Conservation (phyloP, 2,113 vertebrate genomes). For the Phasianus colchicus region DNA sequence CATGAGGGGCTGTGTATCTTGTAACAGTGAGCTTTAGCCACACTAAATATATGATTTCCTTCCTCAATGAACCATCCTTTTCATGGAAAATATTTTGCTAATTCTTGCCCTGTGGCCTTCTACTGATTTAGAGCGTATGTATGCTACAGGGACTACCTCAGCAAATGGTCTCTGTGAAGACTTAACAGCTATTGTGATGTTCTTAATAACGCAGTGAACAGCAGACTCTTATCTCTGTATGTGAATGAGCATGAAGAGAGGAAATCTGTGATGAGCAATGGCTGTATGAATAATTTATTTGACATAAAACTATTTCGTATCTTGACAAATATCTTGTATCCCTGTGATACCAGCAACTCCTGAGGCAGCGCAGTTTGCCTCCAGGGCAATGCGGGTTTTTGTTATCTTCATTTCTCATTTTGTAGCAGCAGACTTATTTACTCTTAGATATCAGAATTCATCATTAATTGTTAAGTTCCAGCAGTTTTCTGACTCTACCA, state of each 20-base stretch:
- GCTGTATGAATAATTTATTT: not conserved
- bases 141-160: not conserved
- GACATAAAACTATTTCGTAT: slow-evolving; percentile 4
- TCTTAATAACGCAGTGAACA: not conserved
- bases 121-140: not conserved
- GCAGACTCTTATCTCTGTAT: not conserved
- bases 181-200: not conserved
- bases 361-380: not conserved
- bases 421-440: not conserved
- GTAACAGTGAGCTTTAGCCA: not conserved
- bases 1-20: not conserved
- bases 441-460: not conserved
- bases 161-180: not conserved
- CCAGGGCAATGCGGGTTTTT: not conserved
- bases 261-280: not conserved
- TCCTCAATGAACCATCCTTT: not conserved
- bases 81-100: not conserved
- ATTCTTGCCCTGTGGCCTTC: not conserved
- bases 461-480: not conserved
- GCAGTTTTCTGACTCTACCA: not conserved
- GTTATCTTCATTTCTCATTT: not conserved
- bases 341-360: not conserved
- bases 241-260: not conserved
- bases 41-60: not conserved
- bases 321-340: not conserved